phyloP scores from a whole-genome alignment of 2,113 vertebrate genomes.

The Macquaria australasica region DNA sequence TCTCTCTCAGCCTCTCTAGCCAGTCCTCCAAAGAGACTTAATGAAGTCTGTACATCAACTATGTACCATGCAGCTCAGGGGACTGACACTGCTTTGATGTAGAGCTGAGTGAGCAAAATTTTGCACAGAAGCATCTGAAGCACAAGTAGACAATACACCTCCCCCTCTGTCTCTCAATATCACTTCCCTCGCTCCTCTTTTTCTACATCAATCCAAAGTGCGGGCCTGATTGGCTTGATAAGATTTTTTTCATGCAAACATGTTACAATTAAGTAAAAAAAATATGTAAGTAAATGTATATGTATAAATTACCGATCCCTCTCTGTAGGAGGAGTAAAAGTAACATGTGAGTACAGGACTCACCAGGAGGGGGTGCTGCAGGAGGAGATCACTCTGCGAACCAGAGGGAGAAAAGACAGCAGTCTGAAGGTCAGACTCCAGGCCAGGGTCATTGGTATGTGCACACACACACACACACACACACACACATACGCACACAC shows the following conservation, averaged over 20 bases:
- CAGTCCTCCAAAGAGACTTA: too few species aligned
- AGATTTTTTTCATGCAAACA: too few species aligned
- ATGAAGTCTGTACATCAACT: neutral
- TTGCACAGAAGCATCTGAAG: neutral
- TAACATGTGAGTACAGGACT: slow-evolving; percentile 91
- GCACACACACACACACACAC: neutral
- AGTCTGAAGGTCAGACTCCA: slow-evolving; percentile 86
- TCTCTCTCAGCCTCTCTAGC: too few species aligned
- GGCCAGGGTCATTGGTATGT: slow-evolving; percentile 89
- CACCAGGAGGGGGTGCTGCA: slow-evolving; percentile 91
- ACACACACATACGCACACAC: slow-evolving; percentile 18
- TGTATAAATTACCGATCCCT: neutral
- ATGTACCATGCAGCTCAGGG: neutral
- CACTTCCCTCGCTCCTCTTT: neutral
- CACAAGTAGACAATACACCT: neutral
- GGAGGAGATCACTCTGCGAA: slow-evolving; percentile 88
- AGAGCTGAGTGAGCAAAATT: neutral
- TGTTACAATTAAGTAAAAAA: too few species aligned
- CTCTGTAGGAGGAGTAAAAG: slow-evolving; percentile 81
- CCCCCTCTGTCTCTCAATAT: neutral
- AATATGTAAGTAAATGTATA: neutral
- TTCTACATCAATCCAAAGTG: too few species aligned
- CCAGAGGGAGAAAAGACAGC: slow-evolving; percentile 74
- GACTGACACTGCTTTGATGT: neutral
- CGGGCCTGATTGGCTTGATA: too few species aligned